Evolutionary conservation across 1,140 invertebrate species (phyloP), one percentile per base, ranked within the genome.

Genomic region (Forficula auricularia): DNA sequence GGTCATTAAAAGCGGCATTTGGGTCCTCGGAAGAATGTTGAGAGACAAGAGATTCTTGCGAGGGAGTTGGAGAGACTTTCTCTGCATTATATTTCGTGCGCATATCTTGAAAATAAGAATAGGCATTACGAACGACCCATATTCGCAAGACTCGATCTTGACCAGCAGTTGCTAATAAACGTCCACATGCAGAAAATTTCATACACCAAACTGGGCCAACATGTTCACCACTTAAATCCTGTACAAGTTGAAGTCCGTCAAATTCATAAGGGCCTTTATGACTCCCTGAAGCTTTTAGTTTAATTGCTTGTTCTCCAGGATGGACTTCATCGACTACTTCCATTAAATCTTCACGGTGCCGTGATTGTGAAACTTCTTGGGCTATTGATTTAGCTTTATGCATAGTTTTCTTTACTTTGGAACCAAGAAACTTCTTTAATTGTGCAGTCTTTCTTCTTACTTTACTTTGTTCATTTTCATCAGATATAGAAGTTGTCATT

Each of bases 221-320:
- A 57, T 96, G 89, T 52, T 86, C 85, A 1, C 79, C 77, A 50
- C 72, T 75, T 38, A 90, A 62, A 57, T 90, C 86, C 64, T 71
- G 80, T 2, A 82, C 70, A 47, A 79, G 69, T 56, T 75, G 64
- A 3, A 83, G 60, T 45, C 79, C 75, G 44, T 87, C 84, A 62
- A 95, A 96, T 55, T 97, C 90, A 57, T 89, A 91, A 0, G 90
- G 91, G 1, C 91, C 91, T 62, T 96, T 96, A 57, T 96, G 87
- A 44, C 83, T 89, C 50, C 85, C 88, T 0, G 86, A 87, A 0
- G 87, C 87, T 63, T 94, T 94, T 16, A 94, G 67, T 66, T 92
- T 91, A 45, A 88, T 86, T 48, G 77, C 79, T 46, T 82, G 79
- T 52, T 89, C 86, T 2, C 82, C 82, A 2, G 70, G 67, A 20